Evolutionary conservation across 2,797 vertebrate species (phyloP).

Genomic region (Onychomys torridus): DNA sequence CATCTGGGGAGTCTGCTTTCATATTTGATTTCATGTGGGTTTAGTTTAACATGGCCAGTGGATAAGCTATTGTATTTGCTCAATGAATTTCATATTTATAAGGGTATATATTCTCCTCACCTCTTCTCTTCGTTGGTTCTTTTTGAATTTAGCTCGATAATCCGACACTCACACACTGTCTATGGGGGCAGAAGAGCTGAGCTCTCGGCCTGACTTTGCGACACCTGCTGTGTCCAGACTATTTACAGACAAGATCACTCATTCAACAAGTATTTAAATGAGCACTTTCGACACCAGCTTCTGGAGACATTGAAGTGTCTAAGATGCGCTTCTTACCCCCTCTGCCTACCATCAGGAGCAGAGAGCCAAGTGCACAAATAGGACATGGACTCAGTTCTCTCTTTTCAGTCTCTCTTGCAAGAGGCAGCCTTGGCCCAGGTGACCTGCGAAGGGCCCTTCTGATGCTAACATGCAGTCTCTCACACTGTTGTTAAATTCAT

Average conservation of each 20-base stretch:
- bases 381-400: conserved; percentile 27
- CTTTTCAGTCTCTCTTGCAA: conserved; percentile 20
- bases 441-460: not conserved
- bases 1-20: not conserved
- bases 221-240: not conserved
- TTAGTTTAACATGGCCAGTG: not conserved
- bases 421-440: not conserved
- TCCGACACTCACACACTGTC: not conserved
- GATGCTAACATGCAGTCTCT: not conserved
- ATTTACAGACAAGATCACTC: conserved; percentile 20
- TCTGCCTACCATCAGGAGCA: not conserved
- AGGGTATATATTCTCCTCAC: not conserved
- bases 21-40: not conserved
- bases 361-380: not conserved
- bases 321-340: not conserved
- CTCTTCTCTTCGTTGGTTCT: not conserved
- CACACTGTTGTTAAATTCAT: not conserved
- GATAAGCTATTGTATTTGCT: not conserved
- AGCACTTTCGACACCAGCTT: conserved; percentile 38
- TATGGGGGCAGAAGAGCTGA: not conserved
- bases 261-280: conserved; percentile 44
- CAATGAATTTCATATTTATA: not conserved
- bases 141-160: not conserved
- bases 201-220: not conserved
- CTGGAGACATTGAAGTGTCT: not conserved